Percentiles rank a stretch among this genome's conserved stretches.
These are phyloP conservation scores for Hydraecia micacea DNA, from an alignment of 2,888 invertebrate species.

Conservation along the genomic window DNA sequence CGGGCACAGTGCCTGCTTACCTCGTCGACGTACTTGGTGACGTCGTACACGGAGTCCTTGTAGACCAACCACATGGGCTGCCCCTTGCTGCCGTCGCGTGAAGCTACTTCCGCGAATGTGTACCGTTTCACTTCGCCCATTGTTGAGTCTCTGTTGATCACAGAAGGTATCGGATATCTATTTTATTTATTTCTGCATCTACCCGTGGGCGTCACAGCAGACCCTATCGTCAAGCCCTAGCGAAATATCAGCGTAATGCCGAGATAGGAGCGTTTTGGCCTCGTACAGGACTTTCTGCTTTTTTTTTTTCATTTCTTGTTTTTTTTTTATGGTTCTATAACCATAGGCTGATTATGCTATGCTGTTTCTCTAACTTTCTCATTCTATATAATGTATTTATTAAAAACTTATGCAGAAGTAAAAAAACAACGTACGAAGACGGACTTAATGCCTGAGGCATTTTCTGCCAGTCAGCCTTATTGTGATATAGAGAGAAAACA, in stretches of 20 bases:
- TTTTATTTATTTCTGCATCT: not conserved
- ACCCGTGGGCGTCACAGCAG: not conserved
- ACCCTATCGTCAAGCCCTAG: no score
- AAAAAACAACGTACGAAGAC: not conserved
- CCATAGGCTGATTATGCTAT: not conserved
- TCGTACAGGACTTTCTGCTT: not conserved
- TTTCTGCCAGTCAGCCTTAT: not conserved
- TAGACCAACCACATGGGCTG: slow-evolving; percentile 91
- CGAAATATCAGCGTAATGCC: not conserved
- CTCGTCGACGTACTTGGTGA: slow-evolving; percentile 91
- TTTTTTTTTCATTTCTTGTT: not conserved
- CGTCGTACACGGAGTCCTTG: slow-evolving; percentile 92
- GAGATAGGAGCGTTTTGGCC: not conserved
- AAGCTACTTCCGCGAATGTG: slow-evolving; percentile 90
- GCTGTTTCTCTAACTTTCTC: not conserved
- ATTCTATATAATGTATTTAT: not conserved
- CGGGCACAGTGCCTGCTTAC: slow-evolving; percentile 76
- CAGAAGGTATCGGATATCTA: not conserved
- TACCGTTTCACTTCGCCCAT: slow-evolving; percentile 78
- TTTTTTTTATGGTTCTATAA: not conserved
- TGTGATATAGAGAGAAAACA: no score
- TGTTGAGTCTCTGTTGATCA: slow-evolving; percentile 47
- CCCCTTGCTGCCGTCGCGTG: slow-evolving; percentile 90
- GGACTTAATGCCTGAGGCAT: not conserved
- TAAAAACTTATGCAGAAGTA: not conserved